phyloP scores from a whole-genome alignment of 2,113 vertebrate species.

The Kryptolebias marmoratus region DNA sequence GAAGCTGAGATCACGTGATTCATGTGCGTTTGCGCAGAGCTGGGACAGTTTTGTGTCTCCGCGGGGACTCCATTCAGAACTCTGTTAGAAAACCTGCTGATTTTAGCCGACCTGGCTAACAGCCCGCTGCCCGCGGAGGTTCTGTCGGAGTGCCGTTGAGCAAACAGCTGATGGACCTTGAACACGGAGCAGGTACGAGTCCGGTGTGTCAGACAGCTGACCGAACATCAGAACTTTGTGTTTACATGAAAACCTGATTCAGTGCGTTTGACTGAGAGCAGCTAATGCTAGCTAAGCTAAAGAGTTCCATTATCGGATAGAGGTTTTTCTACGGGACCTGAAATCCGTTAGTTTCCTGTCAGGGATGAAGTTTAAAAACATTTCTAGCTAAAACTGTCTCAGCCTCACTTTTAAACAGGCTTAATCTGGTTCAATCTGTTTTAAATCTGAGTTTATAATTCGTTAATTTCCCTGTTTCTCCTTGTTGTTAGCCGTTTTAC shows the following conservation, averaged over 20 bases:
- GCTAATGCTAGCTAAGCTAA: conserved; percentile 1
- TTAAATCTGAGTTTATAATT: not conserved
- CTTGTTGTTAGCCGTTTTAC: too few relatives aligned
- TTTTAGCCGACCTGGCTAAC: conserved; percentile 2
- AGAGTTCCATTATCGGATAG: conserved; percentile 39
- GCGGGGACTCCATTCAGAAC: not conserved
- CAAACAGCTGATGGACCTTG: not conserved
- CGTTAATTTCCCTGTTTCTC: not conserved
- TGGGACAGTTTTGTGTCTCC: not conserved
- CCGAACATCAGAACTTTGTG: not conserved
- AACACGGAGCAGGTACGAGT: not conserved
- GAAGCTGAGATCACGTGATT: conserved; percentile 5
- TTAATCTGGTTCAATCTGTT: not conserved
- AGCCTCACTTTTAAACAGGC: too few relatives aligned
- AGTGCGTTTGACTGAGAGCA: not conserved
- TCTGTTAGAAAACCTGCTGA: not conserved
- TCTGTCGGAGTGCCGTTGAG: conserved; percentile 28
- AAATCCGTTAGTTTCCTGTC: not conserved
- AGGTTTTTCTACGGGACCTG: not conserved
- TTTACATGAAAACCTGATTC: too few relatives aligned
- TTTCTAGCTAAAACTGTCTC: not conserved
- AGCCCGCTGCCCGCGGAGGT: not conserved
- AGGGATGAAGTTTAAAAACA: not conserved
- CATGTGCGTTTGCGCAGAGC: not conserved
- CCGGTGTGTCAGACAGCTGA: not conserved